Percentiles rank a stretch among this genome's conserved stretches.
Conservation (phyloP, 2,797 vertebrate species). For the Phrynocephalus vlangalii region DNA sequence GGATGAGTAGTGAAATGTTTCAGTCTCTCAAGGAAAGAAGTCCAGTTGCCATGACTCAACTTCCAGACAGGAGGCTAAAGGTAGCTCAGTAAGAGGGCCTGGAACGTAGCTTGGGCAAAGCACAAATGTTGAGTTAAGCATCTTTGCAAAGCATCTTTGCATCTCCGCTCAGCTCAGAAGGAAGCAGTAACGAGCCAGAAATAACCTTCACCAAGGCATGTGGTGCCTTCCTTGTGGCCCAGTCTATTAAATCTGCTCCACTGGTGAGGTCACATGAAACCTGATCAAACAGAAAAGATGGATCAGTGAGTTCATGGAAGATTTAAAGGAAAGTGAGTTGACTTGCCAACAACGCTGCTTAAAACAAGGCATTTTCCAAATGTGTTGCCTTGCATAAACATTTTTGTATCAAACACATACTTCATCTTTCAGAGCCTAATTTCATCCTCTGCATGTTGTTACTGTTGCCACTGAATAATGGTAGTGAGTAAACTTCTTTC, state of each 20-base stretch:
- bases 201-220: slow-evolving; percentile 5
- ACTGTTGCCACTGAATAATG: not conserved
- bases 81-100: not conserved
- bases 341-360: not conserved
- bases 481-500: not conserved
- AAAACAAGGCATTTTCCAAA: not conserved
- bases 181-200: slow-evolving; percentile 31
- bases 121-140: slow-evolving; percentile 46
- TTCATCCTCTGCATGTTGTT: not conserved
- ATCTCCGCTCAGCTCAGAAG: slow-evolving; percentile 43
- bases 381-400: not conserved
- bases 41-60: too few species aligned
- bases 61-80: not conserved
- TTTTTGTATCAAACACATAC: too few species aligned
- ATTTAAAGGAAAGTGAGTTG: not conserved
- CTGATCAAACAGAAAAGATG: not conserved
- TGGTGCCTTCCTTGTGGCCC: slow-evolving; percentile 36
- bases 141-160: slow-evolving; percentile 6
- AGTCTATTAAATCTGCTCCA: accelerated
- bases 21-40: too few species aligned
- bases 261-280: slow-evolving; percentile 1
- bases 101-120: not conserved
- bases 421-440: not conserved
- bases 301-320: not conserved
- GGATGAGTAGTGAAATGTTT: too few species aligned